These are phyloP conservation scores for Rhynchotus rufescens DNA, from an alignment of 2,797 vertebrate genomes.

Conservation along the genomic window DNA sequence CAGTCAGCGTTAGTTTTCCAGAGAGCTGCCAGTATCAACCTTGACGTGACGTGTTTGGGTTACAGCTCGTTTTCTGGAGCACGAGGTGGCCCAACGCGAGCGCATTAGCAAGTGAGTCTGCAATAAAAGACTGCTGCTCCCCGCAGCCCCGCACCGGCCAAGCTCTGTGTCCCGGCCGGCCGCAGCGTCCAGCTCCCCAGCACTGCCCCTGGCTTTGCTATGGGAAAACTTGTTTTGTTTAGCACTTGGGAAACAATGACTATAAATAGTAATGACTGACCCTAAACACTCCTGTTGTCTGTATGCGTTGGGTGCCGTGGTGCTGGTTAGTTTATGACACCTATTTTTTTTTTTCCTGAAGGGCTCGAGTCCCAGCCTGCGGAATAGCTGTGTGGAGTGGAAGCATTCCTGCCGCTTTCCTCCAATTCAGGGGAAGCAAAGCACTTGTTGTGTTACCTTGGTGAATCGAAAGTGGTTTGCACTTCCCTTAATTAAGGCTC, in stretches of 20 bases:
- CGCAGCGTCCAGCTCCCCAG: constrained; percentile 86
- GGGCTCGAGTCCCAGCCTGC: constrained; percentile 45
- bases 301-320: constrained; percentile 23
- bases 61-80: background rate
- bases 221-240: constrained; percentile 91
- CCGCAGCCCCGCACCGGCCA: constrained; percentile 62
- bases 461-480: constrained; percentile 73
- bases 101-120: constrained; percentile 70
- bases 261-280: constrained; percentile 90
- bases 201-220: constrained; percentile 80
- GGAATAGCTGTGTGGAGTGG: constrained; percentile 59
- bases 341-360: constrained; percentile 4
- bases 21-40: background rate
- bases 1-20: constrained; percentile 17
- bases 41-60: constrained; percentile 28
- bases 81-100: constrained; percentile 29
- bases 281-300: constrained; percentile 61
- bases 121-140: constrained; percentile 56
- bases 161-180: constrained; percentile 82
- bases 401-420: constrained; percentile 52
- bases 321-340: constrained; percentile 58
- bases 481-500: constrained; percentile 72
- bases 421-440: constrained; percentile 71
- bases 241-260: constrained; percentile 87
- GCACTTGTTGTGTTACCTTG: constrained; percentile 76